phyloP scores from a whole-genome alignment of 2,888 invertebrate species.

The Lobophora halterata region DNA sequence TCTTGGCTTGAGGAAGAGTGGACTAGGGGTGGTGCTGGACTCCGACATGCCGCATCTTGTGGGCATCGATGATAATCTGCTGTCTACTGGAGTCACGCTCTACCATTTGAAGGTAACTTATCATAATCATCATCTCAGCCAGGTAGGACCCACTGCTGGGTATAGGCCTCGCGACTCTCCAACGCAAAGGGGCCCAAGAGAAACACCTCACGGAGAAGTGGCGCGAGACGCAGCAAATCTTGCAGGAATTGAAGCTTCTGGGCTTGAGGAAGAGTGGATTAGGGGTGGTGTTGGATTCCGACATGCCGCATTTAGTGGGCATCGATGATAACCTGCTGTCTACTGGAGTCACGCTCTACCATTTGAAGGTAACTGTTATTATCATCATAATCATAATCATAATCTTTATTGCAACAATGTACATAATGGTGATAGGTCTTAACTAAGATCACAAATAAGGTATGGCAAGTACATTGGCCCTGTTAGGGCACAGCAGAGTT shows the following conservation, averaged over 20 bases:
- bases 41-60: slow-evolving; percentile 96
- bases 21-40: slow-evolving; percentile 92
- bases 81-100: slow-evolving; percentile 94
- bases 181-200: slow-evolving; percentile 94
- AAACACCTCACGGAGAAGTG: slow-evolving; percentile 95
- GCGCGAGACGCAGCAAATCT: slow-evolving; percentile 93
- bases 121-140: background rate
- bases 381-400: too few relatives aligned
- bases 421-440: too few relatives aligned
- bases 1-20: slow-evolving; percentile 91
- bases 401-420: too few relatives aligned
- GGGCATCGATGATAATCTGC: slow-evolving; percentile 93
- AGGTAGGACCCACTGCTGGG: too few relatives aligned
- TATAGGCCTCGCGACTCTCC: slow-evolving; percentile 91
- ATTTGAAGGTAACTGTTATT: slow-evolving; percentile 84
- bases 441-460: too few relatives aligned
- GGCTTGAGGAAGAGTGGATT: slow-evolving; percentile 93
- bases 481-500: too few relatives aligned
- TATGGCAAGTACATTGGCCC: too few relatives aligned
- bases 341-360: slow-evolving; percentile 95
- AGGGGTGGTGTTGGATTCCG: slow-evolving; percentile 94
- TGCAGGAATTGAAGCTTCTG: slow-evolving; percentile 92
- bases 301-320: slow-evolving; percentile 94
- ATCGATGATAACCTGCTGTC: slow-evolving; percentile 94
- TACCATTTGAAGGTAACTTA: slow-evolving; percentile 89